phyloP scores from a whole-genome alignment of 2,797 vertebrate species.

The Melanotaenia boesemani region DNA sequence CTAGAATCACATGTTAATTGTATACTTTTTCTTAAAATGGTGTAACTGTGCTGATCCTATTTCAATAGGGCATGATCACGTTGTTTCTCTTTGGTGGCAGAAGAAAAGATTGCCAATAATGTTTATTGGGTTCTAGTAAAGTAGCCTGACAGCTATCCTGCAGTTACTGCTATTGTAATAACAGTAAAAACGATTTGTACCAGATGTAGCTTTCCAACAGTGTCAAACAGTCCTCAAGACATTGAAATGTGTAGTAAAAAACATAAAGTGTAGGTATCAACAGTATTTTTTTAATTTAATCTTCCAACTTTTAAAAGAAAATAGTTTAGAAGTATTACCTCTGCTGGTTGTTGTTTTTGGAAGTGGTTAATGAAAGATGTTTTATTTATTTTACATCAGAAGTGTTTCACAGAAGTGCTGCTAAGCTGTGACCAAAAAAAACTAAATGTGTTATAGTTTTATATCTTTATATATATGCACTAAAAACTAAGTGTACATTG shows the following conservation, averaged over 20 bases:
- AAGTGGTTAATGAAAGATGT: not conserved
- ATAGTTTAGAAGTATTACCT: constrained; percentile 18
- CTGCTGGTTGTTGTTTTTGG: not conserved
- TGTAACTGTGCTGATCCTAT: constrained; percentile 22
- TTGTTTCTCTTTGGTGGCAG: constrained; percentile 50
- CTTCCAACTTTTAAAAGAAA: constrained; percentile 32
- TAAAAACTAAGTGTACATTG: no score
- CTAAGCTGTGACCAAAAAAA: no score
- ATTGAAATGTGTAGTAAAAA: constrained; percentile 31
- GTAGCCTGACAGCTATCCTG: constrained; percentile 42
- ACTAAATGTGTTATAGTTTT: no score
- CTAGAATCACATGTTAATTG: constrained; percentile 39
- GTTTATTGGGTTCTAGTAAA: constrained; percentile 60
- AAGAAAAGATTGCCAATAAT: constrained; percentile 37
- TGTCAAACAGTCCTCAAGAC: constrained; percentile 49
- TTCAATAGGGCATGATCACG: constrained; percentile 26
- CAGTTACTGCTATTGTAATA: constrained; percentile 55
- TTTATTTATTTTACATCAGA: not conserved
- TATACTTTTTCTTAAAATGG: constrained; percentile 6
- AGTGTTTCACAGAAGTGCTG: no score
- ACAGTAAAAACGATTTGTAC: constrained; percentile 65
- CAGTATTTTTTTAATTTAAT: constrained; percentile 32
- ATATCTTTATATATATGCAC: no score
- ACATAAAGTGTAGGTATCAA: constrained; percentile 20
- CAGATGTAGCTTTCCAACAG: constrained; percentile 52